Base-by-base conservation (phyloP, 2,113 vertebrate species). In the Vombatus ursinus region DNA sequence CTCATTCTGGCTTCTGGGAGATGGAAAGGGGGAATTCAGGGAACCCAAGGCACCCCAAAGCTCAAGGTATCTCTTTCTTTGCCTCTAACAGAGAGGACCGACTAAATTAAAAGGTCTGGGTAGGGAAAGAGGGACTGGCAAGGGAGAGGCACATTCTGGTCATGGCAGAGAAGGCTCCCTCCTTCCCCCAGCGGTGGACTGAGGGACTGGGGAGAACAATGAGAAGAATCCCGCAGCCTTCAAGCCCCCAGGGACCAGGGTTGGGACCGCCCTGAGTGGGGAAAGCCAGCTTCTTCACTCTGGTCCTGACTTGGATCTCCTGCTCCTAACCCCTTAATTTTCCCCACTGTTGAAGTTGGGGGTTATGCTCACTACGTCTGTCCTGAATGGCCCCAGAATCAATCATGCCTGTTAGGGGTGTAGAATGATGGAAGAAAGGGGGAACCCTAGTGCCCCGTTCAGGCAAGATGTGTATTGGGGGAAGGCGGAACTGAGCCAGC, bases 181-280 rank as follows among this genome's bases (percentile, higher is more conserved):
- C 50, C 52, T 49, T 90, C 54, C 51, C 24, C 91, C 11, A 48
- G 68, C 52, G 91, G 53, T 1, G 52, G 94, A 50, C 77, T 90
- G 19, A 92, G 77, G 68, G 92, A 95, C 90, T 84, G 93, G 50
- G 12, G 94, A 97, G 98, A 97, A 98, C 98, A 98, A 98, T 98
- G 97, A 96, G 68, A 92, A 92, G 95, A 94, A 94, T 49, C 50
- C 96, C 3, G 5, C 94, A 26, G 92, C n/a, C 91, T 16, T 51
- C 3, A 44, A 50, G 53, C 51, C 89, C 84, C 89, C 50, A 44
- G 47, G 25, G 9, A 49, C 37, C 90, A 54, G 94, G 95, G 68
- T 50, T 61, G 92, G 12, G 95, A 92, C 57, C 61, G 68, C 68
- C 68, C n/a, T 8, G 68, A 84, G 16, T 84, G n/a, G 68, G n/a